These are phyloP conservation scores for Pedionomus torquatus DNA, from an alignment of 2,113 vertebrate genomes.

Conservation along the genomic window DNA sequence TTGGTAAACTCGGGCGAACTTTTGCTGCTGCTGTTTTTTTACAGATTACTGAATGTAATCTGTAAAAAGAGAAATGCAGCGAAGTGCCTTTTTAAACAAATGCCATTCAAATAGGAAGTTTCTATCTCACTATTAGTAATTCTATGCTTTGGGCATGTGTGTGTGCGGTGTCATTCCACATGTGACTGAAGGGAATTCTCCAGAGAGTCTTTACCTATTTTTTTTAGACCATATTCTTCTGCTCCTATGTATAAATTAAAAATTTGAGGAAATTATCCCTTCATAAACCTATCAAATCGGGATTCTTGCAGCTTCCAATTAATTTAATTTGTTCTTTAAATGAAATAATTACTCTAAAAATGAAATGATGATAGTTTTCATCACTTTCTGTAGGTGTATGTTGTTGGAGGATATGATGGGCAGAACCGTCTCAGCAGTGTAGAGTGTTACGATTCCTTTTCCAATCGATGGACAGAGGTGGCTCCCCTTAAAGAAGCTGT, in stretches of 20 bases:
- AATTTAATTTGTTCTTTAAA: neutral
- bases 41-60: neutral
- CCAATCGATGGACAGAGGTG: constrained; percentile 97
- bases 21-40: neutral
- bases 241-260: neutral
- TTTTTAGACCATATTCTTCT: neutral
- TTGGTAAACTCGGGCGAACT: neutral
- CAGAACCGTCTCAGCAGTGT: constrained; percentile 94
- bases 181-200: constrained; percentile 7
- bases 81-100: neutral
- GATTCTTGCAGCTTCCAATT: neutral
- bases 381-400: constrained; percentile 84
- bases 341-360: neutral
- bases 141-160: neutral
- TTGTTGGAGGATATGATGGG: constrained; percentile 95
- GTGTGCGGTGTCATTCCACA: neutral
- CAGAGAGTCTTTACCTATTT: neutral
- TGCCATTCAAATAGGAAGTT: neutral
- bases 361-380: neutral
- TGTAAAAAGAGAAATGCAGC: neutral
- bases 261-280: neutral
- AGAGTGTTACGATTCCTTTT: constrained; percentile 97
- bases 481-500: constrained; percentile 95
- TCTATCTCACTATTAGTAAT: neutral
- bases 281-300: neutral